phyloP scores from a whole-genome alignment of 2,888 invertebrate genomes.

The Ashinkailepas kermadecensis region DNA sequence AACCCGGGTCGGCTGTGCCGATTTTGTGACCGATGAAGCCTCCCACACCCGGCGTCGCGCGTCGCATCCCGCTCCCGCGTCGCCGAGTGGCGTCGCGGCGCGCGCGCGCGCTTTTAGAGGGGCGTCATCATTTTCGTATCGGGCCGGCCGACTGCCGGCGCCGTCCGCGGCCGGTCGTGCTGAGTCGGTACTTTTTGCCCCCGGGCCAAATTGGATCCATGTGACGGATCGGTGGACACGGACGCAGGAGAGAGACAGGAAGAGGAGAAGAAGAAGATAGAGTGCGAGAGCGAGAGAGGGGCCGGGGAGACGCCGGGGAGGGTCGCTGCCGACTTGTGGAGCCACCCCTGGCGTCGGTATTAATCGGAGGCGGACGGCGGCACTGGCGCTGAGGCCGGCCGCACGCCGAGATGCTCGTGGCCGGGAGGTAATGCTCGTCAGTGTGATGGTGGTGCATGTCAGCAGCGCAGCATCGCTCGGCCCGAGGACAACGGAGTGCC shows the following conservation, averaged over 20 bases:
- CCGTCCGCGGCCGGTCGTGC: neutral
- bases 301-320: neutral
- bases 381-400: neutral
- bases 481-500: too few relatives aligned
- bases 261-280: neutral
- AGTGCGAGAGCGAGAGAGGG: neutral
- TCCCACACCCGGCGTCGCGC: neutral
- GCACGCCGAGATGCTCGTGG: neutral
- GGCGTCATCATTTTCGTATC: constrained; percentile 14
- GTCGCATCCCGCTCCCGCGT: neutral
- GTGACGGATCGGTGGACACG: constrained; percentile 15
- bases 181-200: constrained; percentile 15
- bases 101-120: neutral
- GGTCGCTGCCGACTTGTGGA: constrained; percentile 1
- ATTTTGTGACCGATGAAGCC: neutral
- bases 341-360: neutral
- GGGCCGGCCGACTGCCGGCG: neutral
- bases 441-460: neutral
- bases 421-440: neutral
- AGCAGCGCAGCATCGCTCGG: too few relatives aligned
- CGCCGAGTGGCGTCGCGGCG: too few relatives aligned
- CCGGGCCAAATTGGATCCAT: constrained; percentile 17
- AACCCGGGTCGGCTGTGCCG: neutral
- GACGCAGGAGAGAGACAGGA: neutral
- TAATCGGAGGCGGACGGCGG: neutral